Conservation (phyloP, 2,797 vertebrate genomes). For the Phalanger gymnotis region DNA sequence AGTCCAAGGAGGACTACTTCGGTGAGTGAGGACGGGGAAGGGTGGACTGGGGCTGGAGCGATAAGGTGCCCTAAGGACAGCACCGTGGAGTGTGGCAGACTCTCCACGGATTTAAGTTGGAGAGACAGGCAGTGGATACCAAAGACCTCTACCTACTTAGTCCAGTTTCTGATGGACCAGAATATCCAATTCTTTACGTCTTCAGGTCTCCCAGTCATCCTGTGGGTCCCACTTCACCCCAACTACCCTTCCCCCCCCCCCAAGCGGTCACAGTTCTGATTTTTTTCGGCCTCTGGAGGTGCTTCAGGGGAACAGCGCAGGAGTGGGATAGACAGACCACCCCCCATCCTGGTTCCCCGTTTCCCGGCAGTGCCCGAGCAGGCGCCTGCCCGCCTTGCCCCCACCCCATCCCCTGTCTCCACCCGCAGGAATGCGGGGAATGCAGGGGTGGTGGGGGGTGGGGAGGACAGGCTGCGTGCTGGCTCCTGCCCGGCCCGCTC, state of each 20-base stretch:
- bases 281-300: slow-evolving; percentile 20
- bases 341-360: not conserved
- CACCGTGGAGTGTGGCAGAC: not conserved
- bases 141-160: not conserved
- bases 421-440: slow-evolving; percentile 79
- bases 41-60: slow-evolving; percentile 46
- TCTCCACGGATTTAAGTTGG: not conserved
- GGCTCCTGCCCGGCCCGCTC: slow-evolving; percentile 77
- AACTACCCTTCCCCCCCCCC: not conserved
- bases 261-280: not conserved
- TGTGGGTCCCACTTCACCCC: not conserved
- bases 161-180: slow-evolving; percentile 11
- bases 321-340: slow-evolving; percentile 10
- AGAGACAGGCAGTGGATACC: slow-evolving; percentile 16
- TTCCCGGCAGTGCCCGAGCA: slow-evolving; percentile 53
- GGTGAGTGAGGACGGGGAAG: slow-evolving; percentile 84
- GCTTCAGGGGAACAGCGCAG: slow-evolving; percentile 20
- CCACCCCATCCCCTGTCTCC: slow-evolving; percentile 68
- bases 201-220: not conserved
- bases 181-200: not conserved
- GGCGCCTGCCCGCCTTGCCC: slow-evolving; percentile 66
- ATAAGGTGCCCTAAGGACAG: not conserved
- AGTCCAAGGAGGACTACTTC: slow-evolving; percentile 90
- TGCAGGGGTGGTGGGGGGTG: slow-evolving; percentile 65
- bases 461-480: slow-evolving; percentile 74